A percentile compares a stretch with the other conserved stretches of the same genome.
Evolutionary conservation across 1,140 invertebrate genomes (phyloP).

Genomic region (Meloidogyne floridensis): DNA sequence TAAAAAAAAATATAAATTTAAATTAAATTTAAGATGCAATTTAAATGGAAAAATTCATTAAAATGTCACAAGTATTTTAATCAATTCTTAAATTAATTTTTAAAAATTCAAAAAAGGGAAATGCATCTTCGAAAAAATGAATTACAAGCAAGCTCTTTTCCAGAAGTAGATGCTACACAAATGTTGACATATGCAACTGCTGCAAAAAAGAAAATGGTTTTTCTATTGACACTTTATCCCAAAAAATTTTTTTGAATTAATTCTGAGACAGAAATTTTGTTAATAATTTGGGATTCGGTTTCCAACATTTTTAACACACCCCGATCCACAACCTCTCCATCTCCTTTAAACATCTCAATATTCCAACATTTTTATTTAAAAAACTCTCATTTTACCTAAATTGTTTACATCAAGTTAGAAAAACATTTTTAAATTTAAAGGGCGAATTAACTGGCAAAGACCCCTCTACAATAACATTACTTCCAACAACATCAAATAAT

Average conservation of each 20-base stretch:
- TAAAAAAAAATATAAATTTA: background rate
- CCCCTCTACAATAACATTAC: constrained; percentile 15
- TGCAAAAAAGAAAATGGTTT: constrained; percentile 54
- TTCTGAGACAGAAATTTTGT: too few species aligned
- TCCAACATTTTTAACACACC: too few species aligned
- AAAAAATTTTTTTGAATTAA: too few species aligned
- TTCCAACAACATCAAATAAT: constrained; percentile 4
- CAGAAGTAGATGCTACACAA: constrained; percentile 57
- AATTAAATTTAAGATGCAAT: constrained; percentile 54
- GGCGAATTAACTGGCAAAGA: constrained; percentile 9
- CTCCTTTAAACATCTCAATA: too few species aligned
- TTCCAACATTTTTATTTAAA: too few species aligned
- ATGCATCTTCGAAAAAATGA: constrained; percentile 65
- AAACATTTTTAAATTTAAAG: background rate
- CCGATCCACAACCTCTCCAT: too few species aligned
- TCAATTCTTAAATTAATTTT: background rate
- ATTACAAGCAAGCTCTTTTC: constrained; percentile 11
- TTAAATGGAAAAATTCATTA: constrained; percentile 65
- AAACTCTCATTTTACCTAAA: too few species aligned
- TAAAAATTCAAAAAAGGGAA: constrained; percentile 38
- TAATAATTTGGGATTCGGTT: too few species aligned
- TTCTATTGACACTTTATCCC: background rate
- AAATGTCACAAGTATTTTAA: constrained; percentile 62
- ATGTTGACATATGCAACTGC: constrained; percentile 64
- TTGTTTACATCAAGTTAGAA: too few species aligned